These are phyloP conservation scores for Lerema accius DNA, from an alignment of 1,140 invertebrate species.

Conservation along the genomic window DNA sequence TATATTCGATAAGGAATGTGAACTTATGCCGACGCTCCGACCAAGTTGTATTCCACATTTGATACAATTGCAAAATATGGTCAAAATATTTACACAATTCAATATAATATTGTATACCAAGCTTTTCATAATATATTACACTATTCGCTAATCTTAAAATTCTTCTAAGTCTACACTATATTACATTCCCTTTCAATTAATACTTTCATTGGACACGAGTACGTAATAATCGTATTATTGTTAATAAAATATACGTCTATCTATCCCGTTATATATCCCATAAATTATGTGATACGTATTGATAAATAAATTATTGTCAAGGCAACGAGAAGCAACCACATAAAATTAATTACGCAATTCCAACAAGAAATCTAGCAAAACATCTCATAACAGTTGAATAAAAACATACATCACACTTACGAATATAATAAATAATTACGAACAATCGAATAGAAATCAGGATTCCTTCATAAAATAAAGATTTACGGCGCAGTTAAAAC, in stretches of 20 bases:
- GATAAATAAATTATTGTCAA: slow-evolving; percentile 61
- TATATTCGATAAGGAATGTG: slow-evolving; percentile 27
- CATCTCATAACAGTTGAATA: slow-evolving; percentile 19
- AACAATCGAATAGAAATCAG: slow-evolving; percentile 7
- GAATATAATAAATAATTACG: slow-evolving; percentile 3
- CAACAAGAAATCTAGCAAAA: slow-evolving; percentile 37
- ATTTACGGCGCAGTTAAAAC: neutral
- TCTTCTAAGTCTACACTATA: slow-evolving; percentile 40
- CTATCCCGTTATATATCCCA: slow-evolving; percentile 32
- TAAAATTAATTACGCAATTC: slow-evolving; percentile 30
- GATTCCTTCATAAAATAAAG: slow-evolving; percentile 26
- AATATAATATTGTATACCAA: slow-evolving; percentile 18
- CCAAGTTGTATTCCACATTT: slow-evolving; percentile 34
- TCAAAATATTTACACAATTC: slow-evolving; percentile 30
- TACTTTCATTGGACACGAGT: slow-evolving; percentile 64
- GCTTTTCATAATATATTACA: slow-evolving; percentile 36
- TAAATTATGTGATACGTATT: slow-evolving; percentile 35
- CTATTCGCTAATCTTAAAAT: slow-evolving; percentile 36
- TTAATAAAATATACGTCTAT: slow-evolving; percentile 34
- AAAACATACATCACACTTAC: slow-evolving; percentile 9
- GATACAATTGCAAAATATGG: slow-evolving; percentile 35
- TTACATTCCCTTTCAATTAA: slow-evolving; percentile 57
- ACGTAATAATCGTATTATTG: slow-evolving; percentile 40
- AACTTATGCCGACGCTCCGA: slow-evolving; percentile 9
- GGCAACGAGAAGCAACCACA: slow-evolving; percentile 50